Conservation (phyloP, 2,888 invertebrate genomes). For the Lasioglossum morio region DNA sequence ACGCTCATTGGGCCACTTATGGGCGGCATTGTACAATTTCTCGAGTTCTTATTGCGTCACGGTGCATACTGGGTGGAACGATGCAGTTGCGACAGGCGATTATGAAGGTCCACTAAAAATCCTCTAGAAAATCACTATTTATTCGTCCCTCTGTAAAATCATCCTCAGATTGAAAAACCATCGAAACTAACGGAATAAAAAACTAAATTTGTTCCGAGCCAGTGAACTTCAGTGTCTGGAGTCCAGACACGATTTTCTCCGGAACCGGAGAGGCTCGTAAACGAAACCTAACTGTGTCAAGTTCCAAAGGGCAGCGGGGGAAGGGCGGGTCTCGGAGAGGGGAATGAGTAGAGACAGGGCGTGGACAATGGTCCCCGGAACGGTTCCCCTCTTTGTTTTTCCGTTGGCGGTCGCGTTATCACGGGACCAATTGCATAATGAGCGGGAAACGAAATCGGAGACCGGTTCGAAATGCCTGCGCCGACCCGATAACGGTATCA, state of each 20-base stretch:
- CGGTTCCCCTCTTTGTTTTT: conserved; percentile 11
- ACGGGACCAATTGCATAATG: conserved; percentile 74
- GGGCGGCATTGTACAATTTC: conserved; percentile 31
- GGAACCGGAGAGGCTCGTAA: neutral
- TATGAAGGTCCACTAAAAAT: no score
- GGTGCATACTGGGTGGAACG: neutral
- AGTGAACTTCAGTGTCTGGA: neutral
- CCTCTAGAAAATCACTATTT: no score
- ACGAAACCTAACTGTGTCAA: neutral
- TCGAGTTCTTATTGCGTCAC: conserved; percentile 29
- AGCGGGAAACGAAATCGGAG: conserved; percentile 78
- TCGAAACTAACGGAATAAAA: neutral
- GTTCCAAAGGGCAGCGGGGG: neutral
- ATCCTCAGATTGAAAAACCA: no score
- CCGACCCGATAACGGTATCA: conserved; percentile 81
- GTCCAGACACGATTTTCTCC: neutral
- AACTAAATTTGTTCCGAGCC: neutral
- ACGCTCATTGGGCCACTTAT: conserved; percentile 23
- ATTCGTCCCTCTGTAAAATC: no score
- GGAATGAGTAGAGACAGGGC: neutral
- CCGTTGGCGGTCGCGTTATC: conserved; percentile 58
- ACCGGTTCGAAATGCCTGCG: conserved; percentile 77
- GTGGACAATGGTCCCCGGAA: conserved; percentile 8
- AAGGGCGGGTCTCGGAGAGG: neutral
- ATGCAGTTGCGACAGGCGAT: neutral